Evolutionary conservation across 2,797 vertebrate species (phyloP), one percentile per base, ranked within the genome.

Genomic region (Tragelaphus oryx): DNA sequence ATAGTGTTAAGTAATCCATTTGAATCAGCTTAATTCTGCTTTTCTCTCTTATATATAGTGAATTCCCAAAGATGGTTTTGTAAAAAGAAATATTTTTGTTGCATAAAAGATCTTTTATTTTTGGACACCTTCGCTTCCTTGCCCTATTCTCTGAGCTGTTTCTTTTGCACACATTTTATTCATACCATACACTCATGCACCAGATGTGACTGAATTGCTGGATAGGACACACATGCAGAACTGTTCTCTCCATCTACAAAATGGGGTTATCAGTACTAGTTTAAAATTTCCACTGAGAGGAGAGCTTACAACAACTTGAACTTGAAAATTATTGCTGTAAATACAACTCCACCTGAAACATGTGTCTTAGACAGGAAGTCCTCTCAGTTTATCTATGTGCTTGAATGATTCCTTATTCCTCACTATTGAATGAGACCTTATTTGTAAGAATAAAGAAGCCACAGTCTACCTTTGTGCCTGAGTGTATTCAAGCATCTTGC

Each of bases 121-220:
- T 50, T 48, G 4, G 26, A 78, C 4, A 33, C 4, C 20, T 87
- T 28, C 1, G 1, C 22, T 46, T 8, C 26, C 24, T 8, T 8
- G 16, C 6, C 87, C 4, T 82, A 6, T 50, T 26, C 60, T 28
- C 6, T 0, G 1, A 6, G 33, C 44, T 83, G 2, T 59, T 92
- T 60, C 28, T 86, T 59, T 68, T 59, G 7, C 30, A 60, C 33
- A 65, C 0, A 0, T 37, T 76, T 54, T 71, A 10, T 48, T 80
- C n/a, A 8, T 2, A 2, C 8, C 22, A 4, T 0, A 1, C 8
- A 2, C 13, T 41, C 30, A 5, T 0, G 2, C 6, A 4, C 13
- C 50, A 24, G 41, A n/a, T 13, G 5, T 1, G 16, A 60, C 22
- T 37, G 37, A 24, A 3, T 24, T 9, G 2, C 24, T 30, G 37